Conservation (phyloP, 2,113 vertebrate species). For the Gadus chalcogrammus region DNA sequence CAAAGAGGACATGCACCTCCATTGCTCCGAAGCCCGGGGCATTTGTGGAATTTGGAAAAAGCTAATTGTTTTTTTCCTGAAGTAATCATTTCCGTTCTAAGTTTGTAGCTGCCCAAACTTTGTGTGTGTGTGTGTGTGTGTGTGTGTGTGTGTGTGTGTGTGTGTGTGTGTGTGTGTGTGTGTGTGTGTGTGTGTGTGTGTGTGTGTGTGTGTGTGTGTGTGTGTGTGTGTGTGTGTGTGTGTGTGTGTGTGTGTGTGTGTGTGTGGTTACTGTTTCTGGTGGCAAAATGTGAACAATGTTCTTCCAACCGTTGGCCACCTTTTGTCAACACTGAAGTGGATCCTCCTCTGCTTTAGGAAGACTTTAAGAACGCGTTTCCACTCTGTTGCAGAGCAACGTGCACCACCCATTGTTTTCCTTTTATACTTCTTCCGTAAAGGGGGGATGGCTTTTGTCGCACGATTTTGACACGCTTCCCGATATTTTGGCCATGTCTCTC, state of each 20-base stretch:
- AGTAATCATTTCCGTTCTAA: conserved; percentile 73
- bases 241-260: no score
- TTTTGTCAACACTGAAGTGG: conserved; percentile 29
- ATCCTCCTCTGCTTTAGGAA: conserved; percentile 25
- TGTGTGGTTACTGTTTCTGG: conserved; percentile 50
- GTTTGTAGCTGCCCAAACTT: conserved; percentile 54
- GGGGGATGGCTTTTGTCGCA: neutral
- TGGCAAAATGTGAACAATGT: conserved; percentile 37
- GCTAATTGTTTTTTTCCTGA: conserved; percentile 67
- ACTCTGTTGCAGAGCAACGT: neutral
- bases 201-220: no score
- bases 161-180: no score
- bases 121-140: no score
- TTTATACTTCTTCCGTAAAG: neutral
- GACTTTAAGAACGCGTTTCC: conserved; percentile 1
- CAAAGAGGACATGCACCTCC: conserved; percentile 73
- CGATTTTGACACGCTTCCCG: no score
- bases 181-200: no score
- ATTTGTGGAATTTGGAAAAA: conserved; percentile 67
- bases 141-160: no score
- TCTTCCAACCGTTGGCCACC: conserved; percentile 25
- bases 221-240: no score
- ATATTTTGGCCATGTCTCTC: no score
- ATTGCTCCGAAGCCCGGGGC: conserved; percentile 64
- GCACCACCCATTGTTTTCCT: neutral